A percentile compares a stretch with the other conserved stretches of the same genome.
These are phyloP conservation scores for Mormyrus hasselquistii DNA, from an alignment of 2,797 vertebrate genomes.

Conservation along the genomic window DNA sequence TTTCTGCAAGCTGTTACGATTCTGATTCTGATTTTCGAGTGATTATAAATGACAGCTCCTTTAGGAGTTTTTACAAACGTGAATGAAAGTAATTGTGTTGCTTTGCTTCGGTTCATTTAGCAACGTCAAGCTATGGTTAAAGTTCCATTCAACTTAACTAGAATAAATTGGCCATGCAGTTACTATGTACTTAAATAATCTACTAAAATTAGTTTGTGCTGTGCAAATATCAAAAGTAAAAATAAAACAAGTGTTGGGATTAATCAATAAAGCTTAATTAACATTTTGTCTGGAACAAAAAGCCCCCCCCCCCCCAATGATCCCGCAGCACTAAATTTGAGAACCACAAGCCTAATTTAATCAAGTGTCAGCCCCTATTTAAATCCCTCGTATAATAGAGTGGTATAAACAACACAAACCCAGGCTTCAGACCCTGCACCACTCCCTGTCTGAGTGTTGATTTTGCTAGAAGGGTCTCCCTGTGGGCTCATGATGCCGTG, in stretches of 20 bases:
- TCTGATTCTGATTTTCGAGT: neutral
- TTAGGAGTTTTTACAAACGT: neutral
- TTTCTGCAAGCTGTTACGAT: neutral
- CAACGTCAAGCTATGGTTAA: neutral
- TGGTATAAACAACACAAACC: neutral
- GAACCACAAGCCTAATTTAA: neutral
- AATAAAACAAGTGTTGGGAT: neutral
- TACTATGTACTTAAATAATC: neutral
- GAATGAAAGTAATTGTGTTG: neutral
- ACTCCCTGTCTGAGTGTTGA: neutral
- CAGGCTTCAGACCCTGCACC: neutral
- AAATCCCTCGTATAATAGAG: neutral
- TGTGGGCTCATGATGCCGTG: neutral
- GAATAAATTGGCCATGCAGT: neutral
- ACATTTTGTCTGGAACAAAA: neutral
- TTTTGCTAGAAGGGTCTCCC: neutral
- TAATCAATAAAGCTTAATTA: neutral
- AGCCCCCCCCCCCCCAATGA: neutral
- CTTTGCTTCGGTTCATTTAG: neutral
- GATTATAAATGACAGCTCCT: neutral
- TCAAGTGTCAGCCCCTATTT: neutral
- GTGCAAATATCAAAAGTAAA: neutral
- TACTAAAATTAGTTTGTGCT: neutral
- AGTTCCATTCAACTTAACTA: neutral
- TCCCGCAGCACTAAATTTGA: neutral